Base-by-base conservation (phyloP, 2,113 vertebrate genomes). In the Tenrec ecaudatus region DNA sequence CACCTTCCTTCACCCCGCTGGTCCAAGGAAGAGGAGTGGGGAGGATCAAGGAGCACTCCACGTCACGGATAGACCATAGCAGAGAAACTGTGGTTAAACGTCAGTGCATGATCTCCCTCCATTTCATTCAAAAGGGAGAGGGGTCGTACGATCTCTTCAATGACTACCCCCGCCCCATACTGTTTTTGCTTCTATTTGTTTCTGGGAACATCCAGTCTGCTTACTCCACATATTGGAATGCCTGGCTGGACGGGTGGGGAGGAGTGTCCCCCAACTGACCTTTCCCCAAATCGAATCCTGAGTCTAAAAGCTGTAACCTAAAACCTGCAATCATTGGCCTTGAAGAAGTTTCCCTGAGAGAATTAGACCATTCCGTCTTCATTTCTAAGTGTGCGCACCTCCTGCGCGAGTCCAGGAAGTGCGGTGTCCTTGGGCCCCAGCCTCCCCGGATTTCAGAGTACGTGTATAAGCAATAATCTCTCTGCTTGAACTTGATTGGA, bases 381-480 rank as follows among this genome's bases (percentile, higher is more conserved):
- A 3, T 96, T 96, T 97, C 84, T 94, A 96, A 96, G 94, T 95
- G 88, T 40, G 82, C 92, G 91, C 88, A 85, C 79, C 58, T 89
- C 57, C 0, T 33, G 95, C 88, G 2, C 89, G 93, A 73, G 47
- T 90, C 92, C 96, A 88, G 86, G 91, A 95, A 93, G 57, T 89
- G 89, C 78, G 75, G 64, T 91, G 40, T 88, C 94, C 75, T 91
- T 94, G 95, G 90, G 91, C 95, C 88, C 88, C n/a, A 73, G 87
- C 86, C 91, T 90, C 94, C 82, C 0, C 0, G 91, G 94, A 90
- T 19, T 85, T 88, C 47, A 94, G 94, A 96, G 94, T 97, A 96
- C 89, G 64, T 36, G 89, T 96, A 95, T 96, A 97, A 95, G 82
- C 97, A 95, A 96, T 95, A 95, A 96, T 98, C 98, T 98, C 98